Evolutionary conservation across 1,140 invertebrate genomes (phyloP).

Genomic region (Hydropsyche tenuis): DNA sequence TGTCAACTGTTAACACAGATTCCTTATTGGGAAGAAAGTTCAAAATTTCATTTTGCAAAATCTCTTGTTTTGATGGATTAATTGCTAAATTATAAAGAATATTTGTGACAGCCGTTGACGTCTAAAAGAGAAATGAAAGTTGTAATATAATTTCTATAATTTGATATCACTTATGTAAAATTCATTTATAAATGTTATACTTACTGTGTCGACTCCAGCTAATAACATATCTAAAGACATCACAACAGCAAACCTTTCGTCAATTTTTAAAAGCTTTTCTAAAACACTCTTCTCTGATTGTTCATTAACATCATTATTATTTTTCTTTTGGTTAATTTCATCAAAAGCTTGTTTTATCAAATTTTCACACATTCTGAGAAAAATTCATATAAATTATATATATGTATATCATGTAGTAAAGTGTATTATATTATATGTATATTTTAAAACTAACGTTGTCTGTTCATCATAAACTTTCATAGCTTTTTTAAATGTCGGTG

Average conservation of each 20-base stretch:
- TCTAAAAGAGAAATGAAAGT: constrained; percentile 52
- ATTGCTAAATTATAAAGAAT: constrained; percentile 65
- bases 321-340: constrained; percentile 49
- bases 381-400: constrained; percentile 23
- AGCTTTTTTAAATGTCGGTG: constrained; percentile 63
- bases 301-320: constrained; percentile 46
- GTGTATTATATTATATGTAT: not conserved
- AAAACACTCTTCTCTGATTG: constrained; percentile 60
- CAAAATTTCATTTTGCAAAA: constrained; percentile 63
- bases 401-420: not conserved
- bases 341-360: constrained; percentile 55
- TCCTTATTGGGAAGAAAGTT: constrained; percentile 57
- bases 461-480: constrained; percentile 59
- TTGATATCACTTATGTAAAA: constrained; percentile 19
- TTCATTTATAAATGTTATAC: constrained; percentile 34
- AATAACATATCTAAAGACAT: constrained; percentile 78
- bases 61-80: constrained; percentile 64
- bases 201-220: constrained; percentile 78
- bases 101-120: constrained; percentile 52
- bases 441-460: constrained; percentile 54
- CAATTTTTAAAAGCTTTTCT: constrained; percentile 62
- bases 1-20: constrained; percentile 61
- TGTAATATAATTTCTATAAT: not conserved
- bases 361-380: constrained; percentile 52
- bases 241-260: constrained; percentile 63